Conservation (phyloP, 2,888 invertebrate species). For the Diploptera punctata region DNA sequence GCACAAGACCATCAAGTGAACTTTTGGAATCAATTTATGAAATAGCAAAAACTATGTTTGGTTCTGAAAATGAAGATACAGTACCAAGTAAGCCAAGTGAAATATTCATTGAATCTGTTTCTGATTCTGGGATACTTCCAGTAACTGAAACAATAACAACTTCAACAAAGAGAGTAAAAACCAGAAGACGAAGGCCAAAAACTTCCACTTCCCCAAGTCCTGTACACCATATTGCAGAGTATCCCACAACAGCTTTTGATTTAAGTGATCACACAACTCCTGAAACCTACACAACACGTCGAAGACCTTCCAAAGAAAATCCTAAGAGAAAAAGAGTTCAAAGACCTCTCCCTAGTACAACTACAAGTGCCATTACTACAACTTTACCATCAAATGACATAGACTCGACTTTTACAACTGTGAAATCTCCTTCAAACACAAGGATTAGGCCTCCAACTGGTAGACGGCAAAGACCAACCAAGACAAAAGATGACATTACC, state of each 20-base stretch:
- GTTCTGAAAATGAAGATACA: not conserved
- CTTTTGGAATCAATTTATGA: conserved; percentile 18
- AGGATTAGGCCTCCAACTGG: not conserved
- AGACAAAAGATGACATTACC: not conserved
- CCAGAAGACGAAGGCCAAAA: not conserved
- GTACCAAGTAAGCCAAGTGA: not conserved
- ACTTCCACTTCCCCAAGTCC: not conserved
- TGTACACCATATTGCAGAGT: not conserved
- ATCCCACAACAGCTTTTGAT: not conserved
- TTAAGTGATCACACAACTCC: conserved; percentile 11
- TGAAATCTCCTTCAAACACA: not conserved
- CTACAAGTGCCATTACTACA: not conserved
- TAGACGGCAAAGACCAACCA: conserved; percentile 9
- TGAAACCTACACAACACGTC: conserved; percentile 23
- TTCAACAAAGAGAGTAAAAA: not conserved
- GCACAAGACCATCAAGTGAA: conserved; percentile 16
- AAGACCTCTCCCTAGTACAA: not conserved
- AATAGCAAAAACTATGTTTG: conserved; percentile 2
- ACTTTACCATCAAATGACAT: not conserved
- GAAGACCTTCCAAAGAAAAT: conserved; percentile 18
- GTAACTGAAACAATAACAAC: conserved; percentile 4
- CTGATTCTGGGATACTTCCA: not conserved
- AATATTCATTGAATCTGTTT: not conserved
- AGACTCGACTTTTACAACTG: not conserved
- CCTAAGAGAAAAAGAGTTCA: conserved; percentile 3